These are phyloP conservation scores for Ctenopoma kingsleyae DNA, from an alignment of 2,797 vertebrate species.

Conservation along the genomic window DNA sequence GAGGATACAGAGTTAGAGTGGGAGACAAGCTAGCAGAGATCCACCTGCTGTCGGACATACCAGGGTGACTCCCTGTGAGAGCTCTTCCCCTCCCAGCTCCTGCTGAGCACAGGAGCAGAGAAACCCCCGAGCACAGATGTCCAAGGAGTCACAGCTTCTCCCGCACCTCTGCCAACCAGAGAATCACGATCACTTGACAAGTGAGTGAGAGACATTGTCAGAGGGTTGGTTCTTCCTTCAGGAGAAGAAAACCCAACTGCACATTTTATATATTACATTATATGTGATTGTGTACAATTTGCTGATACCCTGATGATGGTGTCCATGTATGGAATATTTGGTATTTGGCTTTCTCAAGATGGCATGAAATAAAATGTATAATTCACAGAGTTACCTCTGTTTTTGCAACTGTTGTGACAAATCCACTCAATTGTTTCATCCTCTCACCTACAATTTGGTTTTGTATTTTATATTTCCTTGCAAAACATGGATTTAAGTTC, in stretches of 20 bases:
- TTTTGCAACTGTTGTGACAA: slow-evolving; percentile 80
- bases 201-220: slow-evolving; percentile 65
- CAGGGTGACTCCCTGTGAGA: slow-evolving; percentile 51
- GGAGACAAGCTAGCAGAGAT: slow-evolving; percentile 42
- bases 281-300: slow-evolving; percentile 85
- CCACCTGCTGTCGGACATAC: slow-evolving; percentile 64
- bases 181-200: slow-evolving; percentile 68
- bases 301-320: slow-evolving; percentile 83
- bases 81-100: slow-evolving; percentile 56
- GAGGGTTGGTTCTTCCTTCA: slow-evolving; percentile 70
- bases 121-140: slow-evolving; percentile 72
- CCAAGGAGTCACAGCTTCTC: slow-evolving; percentile 73
- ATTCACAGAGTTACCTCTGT: slow-evolving; percentile 84
- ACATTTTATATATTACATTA: slow-evolving; percentile 86
- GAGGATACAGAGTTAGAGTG: slow-evolving; percentile 32
- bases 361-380: slow-evolving; percentile 85
- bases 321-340: slow-evolving; percentile 85
- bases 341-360: slow-evolving; percentile 85
- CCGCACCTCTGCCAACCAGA: slow-evolving; percentile 72
- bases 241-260: slow-evolving; percentile 68
- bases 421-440: slow-evolving; percentile 70
- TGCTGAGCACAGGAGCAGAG: slow-evolving; percentile 59
- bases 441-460: slow-evolving; percentile 55
- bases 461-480: slow-evolving; percentile 14
- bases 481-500: slow-evolving; percentile 41